Evolutionary conservation across 2,888 invertebrate species (phyloP).

Genomic region (Acanthosepion pharaonis): DNA sequence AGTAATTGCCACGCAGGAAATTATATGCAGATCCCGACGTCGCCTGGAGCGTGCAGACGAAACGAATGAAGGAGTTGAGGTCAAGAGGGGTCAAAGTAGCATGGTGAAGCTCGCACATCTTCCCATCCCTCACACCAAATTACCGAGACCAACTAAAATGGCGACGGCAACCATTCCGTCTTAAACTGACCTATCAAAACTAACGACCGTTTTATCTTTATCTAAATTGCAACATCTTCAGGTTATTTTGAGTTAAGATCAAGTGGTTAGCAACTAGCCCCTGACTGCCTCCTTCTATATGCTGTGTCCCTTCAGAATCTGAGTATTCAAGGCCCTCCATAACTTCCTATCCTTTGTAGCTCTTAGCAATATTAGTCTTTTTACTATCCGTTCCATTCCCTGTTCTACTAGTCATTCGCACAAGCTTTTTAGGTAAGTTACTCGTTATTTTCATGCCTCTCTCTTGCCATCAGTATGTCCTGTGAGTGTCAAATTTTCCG

Average conservation of each 20-base stretch:
- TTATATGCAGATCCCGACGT: not conserved
- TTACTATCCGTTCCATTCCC: too few species aligned
- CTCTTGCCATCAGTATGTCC: too few species aligned
- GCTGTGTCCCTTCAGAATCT: too few species aligned
- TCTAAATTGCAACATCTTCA: constrained; percentile 33
- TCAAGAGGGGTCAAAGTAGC: not conserved
- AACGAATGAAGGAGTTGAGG: not conserved
- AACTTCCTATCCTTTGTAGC: too few species aligned
- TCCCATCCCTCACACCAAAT: not conserved
- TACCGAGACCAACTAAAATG: not conserved
- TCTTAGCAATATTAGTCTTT: too few species aligned
- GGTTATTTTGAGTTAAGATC: not conserved
- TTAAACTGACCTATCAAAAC: not conserved
- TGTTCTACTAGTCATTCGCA: too few species aligned
- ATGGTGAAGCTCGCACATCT: not conserved
- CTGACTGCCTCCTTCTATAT: not conserved
- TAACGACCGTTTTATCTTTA: not conserved
- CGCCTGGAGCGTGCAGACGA: not conserved
- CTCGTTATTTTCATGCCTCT: too few species aligned
- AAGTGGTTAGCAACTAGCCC: not conserved
- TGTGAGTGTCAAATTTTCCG: too few species aligned
- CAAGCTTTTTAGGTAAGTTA: too few species aligned
- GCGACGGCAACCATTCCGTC: not conserved
- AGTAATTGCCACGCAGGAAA: constrained; percentile 7
- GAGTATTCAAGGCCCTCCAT: too few species aligned